These are phyloP conservation scores for Pteronura brasiliensis DNA, from an alignment of 2,113 vertebrate genomes.

Conservation along the genomic window DNA sequence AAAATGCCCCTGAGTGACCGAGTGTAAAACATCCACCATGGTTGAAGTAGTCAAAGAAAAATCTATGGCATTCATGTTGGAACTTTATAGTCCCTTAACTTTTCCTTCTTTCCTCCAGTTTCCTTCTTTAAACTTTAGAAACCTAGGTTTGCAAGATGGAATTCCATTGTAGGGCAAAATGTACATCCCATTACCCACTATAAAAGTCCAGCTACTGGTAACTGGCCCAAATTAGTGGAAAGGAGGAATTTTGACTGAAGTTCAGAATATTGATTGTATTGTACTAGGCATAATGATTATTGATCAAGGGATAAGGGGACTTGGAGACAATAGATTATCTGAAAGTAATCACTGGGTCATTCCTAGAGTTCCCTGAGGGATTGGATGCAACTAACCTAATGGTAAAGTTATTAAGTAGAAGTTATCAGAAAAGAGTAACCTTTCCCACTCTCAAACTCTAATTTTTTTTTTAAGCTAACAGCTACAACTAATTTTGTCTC, in stretches of 20 bases:
- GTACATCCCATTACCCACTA: background rate
- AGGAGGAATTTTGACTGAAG: background rate
- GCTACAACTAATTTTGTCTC: background rate
- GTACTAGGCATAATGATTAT: background rate
- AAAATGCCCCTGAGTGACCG: background rate
- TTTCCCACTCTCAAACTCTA: background rate
- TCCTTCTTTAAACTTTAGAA: background rate
- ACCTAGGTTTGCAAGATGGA: background rate
- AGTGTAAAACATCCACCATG: background rate
- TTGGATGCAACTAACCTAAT: background rate
- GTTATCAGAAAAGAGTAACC: background rate
- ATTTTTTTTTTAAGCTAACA: background rate
- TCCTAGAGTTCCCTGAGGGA: background rate
- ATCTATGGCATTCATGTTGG: rapidly evolving
- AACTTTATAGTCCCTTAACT: rapidly evolving
- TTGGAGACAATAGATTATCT: background rate
- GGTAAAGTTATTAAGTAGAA: background rate
- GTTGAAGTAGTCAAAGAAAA: background rate
- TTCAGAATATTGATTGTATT: background rate
- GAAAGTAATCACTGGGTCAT: background rate
- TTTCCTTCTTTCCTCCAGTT: background rate
- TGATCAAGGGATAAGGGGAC: background rate
- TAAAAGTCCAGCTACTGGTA: background rate
- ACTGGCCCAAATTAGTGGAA: background rate
- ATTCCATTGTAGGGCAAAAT: background rate